These are phyloP conservation scores for Corvus cornix DNA, from an alignment of 2,113 vertebrate genomes.

Conservation along the genomic window DNA sequence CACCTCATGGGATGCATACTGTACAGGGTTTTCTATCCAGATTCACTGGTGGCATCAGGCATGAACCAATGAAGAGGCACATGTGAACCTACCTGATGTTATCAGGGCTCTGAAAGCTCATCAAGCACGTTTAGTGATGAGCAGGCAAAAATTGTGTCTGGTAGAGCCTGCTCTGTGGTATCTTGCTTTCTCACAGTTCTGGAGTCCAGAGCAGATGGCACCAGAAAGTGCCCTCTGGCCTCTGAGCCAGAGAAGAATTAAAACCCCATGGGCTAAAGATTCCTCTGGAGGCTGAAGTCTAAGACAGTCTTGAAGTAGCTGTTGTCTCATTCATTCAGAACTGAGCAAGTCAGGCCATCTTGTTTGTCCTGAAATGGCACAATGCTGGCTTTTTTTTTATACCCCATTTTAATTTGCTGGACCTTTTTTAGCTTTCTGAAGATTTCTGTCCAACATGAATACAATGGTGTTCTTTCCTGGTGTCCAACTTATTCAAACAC, in stretches of 20 bases:
- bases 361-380: neutral
- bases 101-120: neutral
- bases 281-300: neutral
- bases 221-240: neutral
- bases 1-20: neutral
- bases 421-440: neutral
- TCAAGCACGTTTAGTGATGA: neutral
- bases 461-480: neutral
- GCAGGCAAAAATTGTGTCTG: neutral
- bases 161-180: neutral
- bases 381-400: neutral
- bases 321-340: neutral
- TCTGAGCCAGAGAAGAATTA: neutral
- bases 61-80: neutral
- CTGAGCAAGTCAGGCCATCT: neutral
- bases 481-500: neutral
- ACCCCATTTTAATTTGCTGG: fast-evolving
- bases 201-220: neutral
- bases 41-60: neutral
- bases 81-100: neutral
- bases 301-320: neutral
- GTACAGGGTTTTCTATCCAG: neutral
- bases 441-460: neutral
- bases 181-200: neutral
- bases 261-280: neutral